Percentiles rank a stretch among this genome's conserved stretches.
phyloP scores from a whole-genome alignment of 2,888 invertebrate genomes.

The Allygus modestus region DNA sequence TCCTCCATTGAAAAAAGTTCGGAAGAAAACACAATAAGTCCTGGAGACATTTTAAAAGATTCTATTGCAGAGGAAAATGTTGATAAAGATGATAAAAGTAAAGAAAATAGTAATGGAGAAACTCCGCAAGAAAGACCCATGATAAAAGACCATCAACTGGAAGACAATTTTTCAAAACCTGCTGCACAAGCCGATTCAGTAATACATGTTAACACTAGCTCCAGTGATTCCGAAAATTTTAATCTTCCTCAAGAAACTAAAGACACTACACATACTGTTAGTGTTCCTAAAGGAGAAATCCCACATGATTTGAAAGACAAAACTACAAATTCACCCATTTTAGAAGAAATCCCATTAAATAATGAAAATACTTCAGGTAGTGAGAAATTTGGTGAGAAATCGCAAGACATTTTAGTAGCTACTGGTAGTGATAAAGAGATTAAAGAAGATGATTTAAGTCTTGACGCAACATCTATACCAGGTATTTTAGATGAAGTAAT shows the following conservation, averaged over 20 bases:
- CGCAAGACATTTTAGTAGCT: not conserved
- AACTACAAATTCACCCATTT: not conserved
- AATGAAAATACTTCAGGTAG: not conserved
- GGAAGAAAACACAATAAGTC: not conserved
- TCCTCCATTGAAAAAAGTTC: not conserved
- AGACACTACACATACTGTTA: not conserved
- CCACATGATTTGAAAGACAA: not conserved
- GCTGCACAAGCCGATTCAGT: too few relatives aligned
- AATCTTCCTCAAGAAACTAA: not conserved
- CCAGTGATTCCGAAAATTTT: not conserved
- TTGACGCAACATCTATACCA: not conserved
- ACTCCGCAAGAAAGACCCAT: not conserved
- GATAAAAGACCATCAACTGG: not conserved
- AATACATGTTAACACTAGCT: not conserved
- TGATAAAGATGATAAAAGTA: not conserved
- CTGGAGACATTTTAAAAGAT: not conserved
- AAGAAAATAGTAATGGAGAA: not conserved
- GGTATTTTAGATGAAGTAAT: not conserved
- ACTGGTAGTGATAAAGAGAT: conserved; percentile 43
- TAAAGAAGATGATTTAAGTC: conserved; percentile 60
- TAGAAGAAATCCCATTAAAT: not conserved
- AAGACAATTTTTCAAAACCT: not conserved
- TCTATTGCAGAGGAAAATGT: not conserved
- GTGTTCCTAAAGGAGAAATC: not conserved
- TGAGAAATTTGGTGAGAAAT: not conserved